Conservation (phyloP, 2,888 invertebrate genomes). For the Torymus tubicola region DNA sequence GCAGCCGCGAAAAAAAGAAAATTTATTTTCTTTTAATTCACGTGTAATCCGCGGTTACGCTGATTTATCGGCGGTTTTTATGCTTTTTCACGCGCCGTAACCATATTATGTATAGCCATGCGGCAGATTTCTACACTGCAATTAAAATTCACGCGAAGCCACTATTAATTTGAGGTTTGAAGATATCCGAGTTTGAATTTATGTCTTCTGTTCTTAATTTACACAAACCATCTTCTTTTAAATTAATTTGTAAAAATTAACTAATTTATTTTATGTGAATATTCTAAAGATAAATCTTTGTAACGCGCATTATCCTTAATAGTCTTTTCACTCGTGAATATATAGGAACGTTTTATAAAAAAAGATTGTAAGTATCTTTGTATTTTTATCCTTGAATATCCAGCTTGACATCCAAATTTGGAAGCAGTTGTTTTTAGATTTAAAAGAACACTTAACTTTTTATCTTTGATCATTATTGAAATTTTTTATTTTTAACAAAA, state of each 20-base stretch:
- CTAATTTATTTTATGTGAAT: no score
- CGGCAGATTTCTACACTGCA: not conserved
- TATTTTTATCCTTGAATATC: conserved; percentile 1
- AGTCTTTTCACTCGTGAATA: no score
- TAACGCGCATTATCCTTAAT: no score
- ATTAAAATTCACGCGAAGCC: not conserved
- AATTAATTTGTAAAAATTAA: no score
- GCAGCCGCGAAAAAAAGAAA: not conserved
- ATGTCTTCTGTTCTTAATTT: not conserved
- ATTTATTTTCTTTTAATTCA: conserved; percentile 30
- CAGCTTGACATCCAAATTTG: not conserved
- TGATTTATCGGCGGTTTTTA: conserved; percentile 21
- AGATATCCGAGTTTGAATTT: not conserved
- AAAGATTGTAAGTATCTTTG: not conserved
- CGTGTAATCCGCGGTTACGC: not conserved
- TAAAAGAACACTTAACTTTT: not conserved
- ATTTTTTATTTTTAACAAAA: no score
- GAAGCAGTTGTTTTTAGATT: not conserved
- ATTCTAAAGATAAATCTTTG: no score
- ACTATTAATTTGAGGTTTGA: not conserved
- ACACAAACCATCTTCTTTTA: not conserved
- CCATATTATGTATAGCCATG: not conserved
- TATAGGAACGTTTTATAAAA: no score
- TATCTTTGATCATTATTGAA: not conserved
- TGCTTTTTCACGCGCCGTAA: not conserved